These are phyloP conservation scores for Bombus confusus DNA, from an alignment of 1,140 invertebrate species.

Conservation along the genomic window DNA sequence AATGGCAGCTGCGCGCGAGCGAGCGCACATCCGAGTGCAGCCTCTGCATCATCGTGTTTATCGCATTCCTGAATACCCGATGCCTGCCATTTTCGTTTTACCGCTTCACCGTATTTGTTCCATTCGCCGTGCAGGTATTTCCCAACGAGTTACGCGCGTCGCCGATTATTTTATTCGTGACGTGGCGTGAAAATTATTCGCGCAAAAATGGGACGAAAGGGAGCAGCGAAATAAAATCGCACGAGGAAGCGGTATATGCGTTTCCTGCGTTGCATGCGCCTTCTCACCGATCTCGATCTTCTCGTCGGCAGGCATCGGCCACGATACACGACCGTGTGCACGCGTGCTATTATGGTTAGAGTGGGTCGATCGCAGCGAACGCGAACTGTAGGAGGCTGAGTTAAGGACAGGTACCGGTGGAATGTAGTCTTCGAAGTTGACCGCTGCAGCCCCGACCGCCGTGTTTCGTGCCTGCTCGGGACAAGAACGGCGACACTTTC, in stretches of 20 bases:
- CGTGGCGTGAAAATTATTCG: neutral
- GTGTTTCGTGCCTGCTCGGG: conserved; percentile 46
- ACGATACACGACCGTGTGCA: neutral
- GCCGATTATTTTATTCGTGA: neutral
- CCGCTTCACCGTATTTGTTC: conserved; percentile 25
- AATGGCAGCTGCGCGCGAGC: conserved; percentile 18
- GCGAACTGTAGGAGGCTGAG: conserved; percentile 68
- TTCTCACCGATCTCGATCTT: conserved; percentile 12
- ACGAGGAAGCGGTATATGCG: too few species aligned
- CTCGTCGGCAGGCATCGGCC: neutral
- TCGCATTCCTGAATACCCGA: conserved; percentile 60
- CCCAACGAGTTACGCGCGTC: neutral
- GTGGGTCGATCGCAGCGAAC: conserved; percentile 62
- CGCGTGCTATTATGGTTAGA: conserved; percentile 68
- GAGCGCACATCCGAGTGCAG: conserved; percentile 15
- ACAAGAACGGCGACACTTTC: conserved; percentile 43
- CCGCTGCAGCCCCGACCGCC: conserved; percentile 57
- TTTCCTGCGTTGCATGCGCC: neutral
- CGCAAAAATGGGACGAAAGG: too few species aligned
- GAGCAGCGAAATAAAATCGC: too few species aligned
- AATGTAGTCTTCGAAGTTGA: conserved; percentile 75
- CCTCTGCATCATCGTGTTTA: conserved; percentile 45
- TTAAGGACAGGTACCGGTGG: conserved; percentile 77
- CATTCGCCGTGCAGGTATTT: neutral
- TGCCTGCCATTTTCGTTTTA: conserved; percentile 39